Conservation (phyloP, 1,140 invertebrate genomes). For the Zaprionus taronus region DNA sequence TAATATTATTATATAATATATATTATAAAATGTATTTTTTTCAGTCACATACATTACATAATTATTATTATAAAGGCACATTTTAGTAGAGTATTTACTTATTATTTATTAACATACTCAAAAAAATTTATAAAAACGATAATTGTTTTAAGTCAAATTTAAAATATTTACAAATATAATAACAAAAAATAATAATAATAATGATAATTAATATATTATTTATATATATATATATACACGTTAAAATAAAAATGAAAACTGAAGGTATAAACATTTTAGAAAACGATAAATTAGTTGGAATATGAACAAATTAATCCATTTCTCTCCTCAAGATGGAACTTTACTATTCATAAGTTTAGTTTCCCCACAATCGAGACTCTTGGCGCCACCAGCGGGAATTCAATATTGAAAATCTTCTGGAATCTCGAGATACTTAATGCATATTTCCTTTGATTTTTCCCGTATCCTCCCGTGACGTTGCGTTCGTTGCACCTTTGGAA, state of each 20-base stretch:
- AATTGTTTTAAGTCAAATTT: too few relatives aligned
- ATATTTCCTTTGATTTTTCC: neutral
- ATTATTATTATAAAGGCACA: neutral
- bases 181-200: too few relatives aligned
- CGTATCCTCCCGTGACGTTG: neutral
- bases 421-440: neutral
- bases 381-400: too few relatives aligned
- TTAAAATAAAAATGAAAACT: neutral
- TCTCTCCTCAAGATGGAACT: neutral
- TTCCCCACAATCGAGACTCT: neutral
- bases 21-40: neutral
- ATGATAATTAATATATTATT: neutral
- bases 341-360: neutral
- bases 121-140: too few relatives aligned
- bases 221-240: neutral
- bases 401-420: neutral
- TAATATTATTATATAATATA: too few relatives aligned
- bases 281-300: neutral
- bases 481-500: neutral
- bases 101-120: neutral
- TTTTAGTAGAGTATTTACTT: neutral
- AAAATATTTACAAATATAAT: too few relatives aligned
- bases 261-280: neutral
- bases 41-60: conserved; percentile 2
- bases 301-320: neutral